Conservation (phyloP, 2,888 invertebrate genomes). For the Stegophylla sp. region DNA sequence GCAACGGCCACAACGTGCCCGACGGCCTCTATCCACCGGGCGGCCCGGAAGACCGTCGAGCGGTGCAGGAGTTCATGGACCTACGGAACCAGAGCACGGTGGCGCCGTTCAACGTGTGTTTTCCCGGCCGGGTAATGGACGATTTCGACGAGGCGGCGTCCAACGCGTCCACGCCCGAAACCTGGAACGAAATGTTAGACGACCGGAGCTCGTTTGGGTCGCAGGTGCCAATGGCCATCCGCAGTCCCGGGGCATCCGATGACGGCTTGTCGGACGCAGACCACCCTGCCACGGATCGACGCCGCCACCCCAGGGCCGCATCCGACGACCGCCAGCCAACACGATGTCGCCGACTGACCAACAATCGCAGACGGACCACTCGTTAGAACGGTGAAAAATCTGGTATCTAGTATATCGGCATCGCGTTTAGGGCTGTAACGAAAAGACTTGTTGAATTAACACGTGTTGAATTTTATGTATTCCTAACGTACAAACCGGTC, state of each 20-base stretch:
- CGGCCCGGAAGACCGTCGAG: not conserved
- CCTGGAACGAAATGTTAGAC: not conserved
- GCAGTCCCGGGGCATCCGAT: not conserved
- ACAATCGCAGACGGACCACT: too few relatives aligned
- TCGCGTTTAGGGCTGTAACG: too few relatives aligned
- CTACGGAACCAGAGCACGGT: not conserved
- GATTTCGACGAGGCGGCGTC: not conserved
- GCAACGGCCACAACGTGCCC: not conserved
- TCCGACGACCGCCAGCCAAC: not conserved
- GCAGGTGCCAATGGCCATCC: not conserved
- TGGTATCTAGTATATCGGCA: too few relatives aligned
- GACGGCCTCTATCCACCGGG: not conserved
- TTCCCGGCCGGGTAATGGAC: not conserved
- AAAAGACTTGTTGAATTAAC: too few relatives aligned
- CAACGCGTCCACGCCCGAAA: not conserved
- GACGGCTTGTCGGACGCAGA: not conserved
- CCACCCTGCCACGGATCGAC: not conserved
- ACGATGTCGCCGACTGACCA: not conserved
- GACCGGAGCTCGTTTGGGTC: constrained; percentile 7
- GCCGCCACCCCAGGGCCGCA: not conserved
- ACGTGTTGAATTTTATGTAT: too few relatives aligned
- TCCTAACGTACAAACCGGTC: too few relatives aligned
- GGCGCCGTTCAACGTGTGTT: not conserved
- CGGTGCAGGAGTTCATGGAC: not conserved
- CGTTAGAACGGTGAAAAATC: too few relatives aligned